A percentile compares a stretch with the other conserved stretches of the same genome.
Conservation (phyloP, 30 jellyfish, hydroid and myxozoan genomes). For the Morbakka virulenta region DNA sequence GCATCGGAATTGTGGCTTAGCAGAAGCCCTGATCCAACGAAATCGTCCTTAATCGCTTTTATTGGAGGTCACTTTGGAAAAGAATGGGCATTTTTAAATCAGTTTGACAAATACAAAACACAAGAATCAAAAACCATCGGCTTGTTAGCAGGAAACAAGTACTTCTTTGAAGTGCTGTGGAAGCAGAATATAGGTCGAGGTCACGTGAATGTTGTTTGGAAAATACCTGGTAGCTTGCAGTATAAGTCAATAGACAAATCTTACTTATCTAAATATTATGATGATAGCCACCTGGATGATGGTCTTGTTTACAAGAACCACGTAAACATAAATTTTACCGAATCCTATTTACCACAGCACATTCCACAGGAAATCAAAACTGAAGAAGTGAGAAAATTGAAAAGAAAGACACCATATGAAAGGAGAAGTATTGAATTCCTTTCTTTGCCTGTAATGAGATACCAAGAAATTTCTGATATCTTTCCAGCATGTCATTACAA, state of each 20-base stretch:
- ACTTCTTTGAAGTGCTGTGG: conserved; percentile 71
- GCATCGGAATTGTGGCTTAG: conserved; percentile 19
- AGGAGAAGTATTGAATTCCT: conserved; percentile 69
- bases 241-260: conserved; percentile 16
- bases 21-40: background rate
- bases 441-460: conserved; percentile 46
- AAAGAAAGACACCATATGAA: conserved; percentile 67
- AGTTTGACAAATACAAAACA: conserved; percentile 32
- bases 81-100: conserved; percentile 58
- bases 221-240: conserved; percentile 15
- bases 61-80: background rate
- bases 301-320: conserved; percentile 63
- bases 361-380: conserved; percentile 30
- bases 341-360: conserved; percentile 60
- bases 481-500: conserved; percentile 35
- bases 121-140: conserved; percentile 19
- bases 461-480: conserved; percentile 21
- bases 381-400: background rate
- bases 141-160: conserved; percentile 26
- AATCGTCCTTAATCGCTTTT: background rate
- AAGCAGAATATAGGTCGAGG: conserved; percentile 82
- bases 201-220: conserved; percentile 67
- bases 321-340: conserved; percentile 26
- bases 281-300: conserved; percentile 52
- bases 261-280: conserved; percentile 36